Base-by-base conservation (phyloP, 2,113 vertebrate species). In the Scomber colias region DNA sequence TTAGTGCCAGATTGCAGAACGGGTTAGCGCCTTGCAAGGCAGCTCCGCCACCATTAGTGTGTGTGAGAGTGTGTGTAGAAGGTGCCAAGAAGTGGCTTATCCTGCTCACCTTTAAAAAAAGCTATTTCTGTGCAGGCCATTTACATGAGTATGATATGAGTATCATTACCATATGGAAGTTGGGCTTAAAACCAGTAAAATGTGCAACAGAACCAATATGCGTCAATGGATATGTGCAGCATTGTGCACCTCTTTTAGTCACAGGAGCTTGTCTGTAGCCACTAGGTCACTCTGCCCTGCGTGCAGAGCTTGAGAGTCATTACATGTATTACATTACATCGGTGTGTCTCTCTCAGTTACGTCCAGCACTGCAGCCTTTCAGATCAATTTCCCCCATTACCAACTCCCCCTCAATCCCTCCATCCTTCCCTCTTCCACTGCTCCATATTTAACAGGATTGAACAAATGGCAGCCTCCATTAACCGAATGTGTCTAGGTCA, bases 381-480 rank as follows among this genome's bases (percentile, higher is more conserved):
- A 77, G 63, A 83, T 86, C 81, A 73, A 62, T 80, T 65, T 70
- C 49, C 31, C 83, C 81, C 64, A 68, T 83, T 79, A 69, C 59
- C 5, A 50, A 11, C 69, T 55, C 70, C 71, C 69, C 62, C 54
- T 82, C 79, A n/a, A 5, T 71, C 71, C 40, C 64, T 78, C 74
- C 61, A 68, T 75, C 79, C 70, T 73, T 61, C 49, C 46, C 19
- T 74, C 64, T 61, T 57, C 75, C 84, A 55, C 65, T 5, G 46
- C 83, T 87, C 69, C 53, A 68, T 81, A 80, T 89, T 85, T 87
- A 91, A 87, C 75, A 74, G 75, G 74, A 87, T 46, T 82, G 86
- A 90, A 83, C 81, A 77, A 90, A 87, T 80, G 83, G 76, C 77
- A 69, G 67, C 71, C 64, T 83, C 86, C 82, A 87, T 92, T 90